Evolutionary conservation across 1,140 invertebrate species (phyloP).

Genomic region (Heliconius eleuchia): DNA sequence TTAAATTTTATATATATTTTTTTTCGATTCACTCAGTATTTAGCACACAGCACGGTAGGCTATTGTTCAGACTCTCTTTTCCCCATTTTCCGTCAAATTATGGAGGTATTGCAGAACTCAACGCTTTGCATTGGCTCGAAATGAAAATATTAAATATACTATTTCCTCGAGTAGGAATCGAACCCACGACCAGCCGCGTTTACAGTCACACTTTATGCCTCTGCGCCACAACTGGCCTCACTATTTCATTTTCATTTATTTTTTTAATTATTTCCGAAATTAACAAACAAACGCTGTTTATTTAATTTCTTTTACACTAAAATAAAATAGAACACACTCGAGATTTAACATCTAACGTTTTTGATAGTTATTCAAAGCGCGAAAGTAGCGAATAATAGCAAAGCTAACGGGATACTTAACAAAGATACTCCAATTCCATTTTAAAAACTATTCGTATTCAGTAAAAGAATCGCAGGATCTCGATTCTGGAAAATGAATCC

Average conservation of each 20-base stretch:
- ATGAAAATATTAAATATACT: too few relatives aligned
- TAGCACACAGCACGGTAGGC: too few relatives aligned
- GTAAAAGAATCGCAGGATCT: slow-evolving; percentile 38
- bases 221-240: too few relatives aligned
- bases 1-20: too few relatives aligned
- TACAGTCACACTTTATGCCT: too few relatives aligned
- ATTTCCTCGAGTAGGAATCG: too few relatives aligned
- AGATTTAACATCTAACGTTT: background rate
- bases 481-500: slow-evolving; percentile 40
- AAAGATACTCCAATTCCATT: slow-evolving; percentile 35
- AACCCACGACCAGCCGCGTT: too few relatives aligned
- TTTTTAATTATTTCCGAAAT: background rate
- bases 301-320: background rate
- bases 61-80: too few relatives aligned
- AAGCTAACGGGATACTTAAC: slow-evolving; percentile 32
- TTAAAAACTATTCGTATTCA: slow-evolving; percentile 38
- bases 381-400: slow-evolving; percentile 14
- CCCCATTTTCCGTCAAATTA: too few relatives aligned
- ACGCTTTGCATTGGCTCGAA: too few relatives aligned
- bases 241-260: background rate
- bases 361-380: slow-evolving; percentile 2
- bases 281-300: background rate
- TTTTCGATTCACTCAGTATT: too few relatives aligned
- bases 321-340: background rate
- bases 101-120: too few relatives aligned